phyloP scores from a whole-genome alignment of 1,140 invertebrate species.

The Augochlora pura region DNA sequence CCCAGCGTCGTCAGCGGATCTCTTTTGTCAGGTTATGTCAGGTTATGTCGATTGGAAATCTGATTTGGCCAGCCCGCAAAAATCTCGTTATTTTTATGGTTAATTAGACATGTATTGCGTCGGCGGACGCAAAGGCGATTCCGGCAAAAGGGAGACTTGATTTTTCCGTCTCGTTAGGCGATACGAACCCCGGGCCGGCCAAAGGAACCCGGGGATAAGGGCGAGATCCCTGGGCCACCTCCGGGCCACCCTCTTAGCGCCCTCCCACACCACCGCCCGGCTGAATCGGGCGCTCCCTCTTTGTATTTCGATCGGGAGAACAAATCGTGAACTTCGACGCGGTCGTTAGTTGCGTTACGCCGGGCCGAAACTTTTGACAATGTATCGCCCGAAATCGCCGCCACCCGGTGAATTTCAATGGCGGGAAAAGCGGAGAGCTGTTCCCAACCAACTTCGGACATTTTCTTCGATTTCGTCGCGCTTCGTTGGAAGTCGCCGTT shows the following conservation, averaged over 20 bases:
- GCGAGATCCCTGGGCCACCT: conserved; percentile 9
- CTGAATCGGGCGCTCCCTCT: conserved; percentile 9
- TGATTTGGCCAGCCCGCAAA: conserved; percentile 59
- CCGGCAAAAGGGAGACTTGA: conserved; percentile 66
- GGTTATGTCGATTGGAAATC: conserved; percentile 41
- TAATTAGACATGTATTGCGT: conserved; percentile 72
- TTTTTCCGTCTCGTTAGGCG: conserved; percentile 78
- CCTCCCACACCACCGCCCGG: background rate
- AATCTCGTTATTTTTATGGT: conserved; percentile 79
- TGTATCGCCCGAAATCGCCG: conserved; percentile 34
- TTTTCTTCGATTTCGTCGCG: conserved; percentile 24
- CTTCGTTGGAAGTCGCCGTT: conserved; percentile 10
- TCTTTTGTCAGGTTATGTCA: too few species aligned
- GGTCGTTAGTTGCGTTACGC: conserved; percentile 56
- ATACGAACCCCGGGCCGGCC: conserved; percentile 39
- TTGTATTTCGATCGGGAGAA: conserved; percentile 50
- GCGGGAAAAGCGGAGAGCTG: background rate
- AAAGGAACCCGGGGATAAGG: conserved; percentile 44
- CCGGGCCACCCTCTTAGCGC: too few species aligned
- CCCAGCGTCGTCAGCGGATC: background rate
- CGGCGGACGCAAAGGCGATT: conserved; percentile 46
- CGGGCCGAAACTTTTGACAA: conserved; percentile 47
- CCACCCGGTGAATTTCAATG: conserved; percentile 37
- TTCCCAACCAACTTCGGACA: conserved; percentile 31
- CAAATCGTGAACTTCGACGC: conserved; percentile 53